A percentile compares a stretch with the other conserved stretches of the same genome.
Evolutionary conservation across 2,113 vertebrate genomes (phyloP).

Genomic region (Catharus minimus): DNA sequence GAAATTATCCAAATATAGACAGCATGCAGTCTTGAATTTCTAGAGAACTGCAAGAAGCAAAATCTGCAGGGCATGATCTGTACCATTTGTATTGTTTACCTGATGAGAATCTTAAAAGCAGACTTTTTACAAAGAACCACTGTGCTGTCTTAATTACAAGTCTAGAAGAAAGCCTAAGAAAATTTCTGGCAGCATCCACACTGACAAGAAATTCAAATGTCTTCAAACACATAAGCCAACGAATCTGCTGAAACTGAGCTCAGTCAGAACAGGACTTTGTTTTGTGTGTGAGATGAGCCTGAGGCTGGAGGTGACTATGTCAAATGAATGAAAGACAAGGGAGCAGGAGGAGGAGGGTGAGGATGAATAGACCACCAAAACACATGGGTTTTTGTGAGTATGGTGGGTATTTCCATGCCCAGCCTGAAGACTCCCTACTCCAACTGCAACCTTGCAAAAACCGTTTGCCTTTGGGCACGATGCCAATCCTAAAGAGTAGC

Average conservation of each 20-base stretch:
- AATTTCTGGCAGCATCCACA: not conserved
- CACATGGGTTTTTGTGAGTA: not conserved
- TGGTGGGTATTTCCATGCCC: not conserved
- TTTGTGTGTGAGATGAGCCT: conserved; percentile 4
- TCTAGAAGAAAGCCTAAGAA: not conserved
- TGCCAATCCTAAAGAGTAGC: not conserved
- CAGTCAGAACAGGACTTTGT: not conserved
- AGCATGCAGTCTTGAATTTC: not conserved
- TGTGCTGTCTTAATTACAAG: not conserved
- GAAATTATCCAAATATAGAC: not conserved
- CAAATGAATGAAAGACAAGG: not conserved
- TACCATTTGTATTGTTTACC: not conserved
- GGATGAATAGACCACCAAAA: not conserved
- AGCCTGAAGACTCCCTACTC: not conserved
- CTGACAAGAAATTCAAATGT: not conserved
- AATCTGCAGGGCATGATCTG: not conserved
- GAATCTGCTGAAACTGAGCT: not conserved
- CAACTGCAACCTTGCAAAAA: not conserved
- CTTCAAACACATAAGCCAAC: not conserved
- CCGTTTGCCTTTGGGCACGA: not conserved
- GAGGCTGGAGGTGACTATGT: not conserved
- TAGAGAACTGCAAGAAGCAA: not conserved
- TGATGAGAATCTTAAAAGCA: conserved; percentile 19
- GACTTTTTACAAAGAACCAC: not conserved
- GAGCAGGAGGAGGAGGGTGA: not conserved